phyloP scores from a whole-genome alignment of 2,113 vertebrate species.

The Lutjanus erythropterus region DNA sequence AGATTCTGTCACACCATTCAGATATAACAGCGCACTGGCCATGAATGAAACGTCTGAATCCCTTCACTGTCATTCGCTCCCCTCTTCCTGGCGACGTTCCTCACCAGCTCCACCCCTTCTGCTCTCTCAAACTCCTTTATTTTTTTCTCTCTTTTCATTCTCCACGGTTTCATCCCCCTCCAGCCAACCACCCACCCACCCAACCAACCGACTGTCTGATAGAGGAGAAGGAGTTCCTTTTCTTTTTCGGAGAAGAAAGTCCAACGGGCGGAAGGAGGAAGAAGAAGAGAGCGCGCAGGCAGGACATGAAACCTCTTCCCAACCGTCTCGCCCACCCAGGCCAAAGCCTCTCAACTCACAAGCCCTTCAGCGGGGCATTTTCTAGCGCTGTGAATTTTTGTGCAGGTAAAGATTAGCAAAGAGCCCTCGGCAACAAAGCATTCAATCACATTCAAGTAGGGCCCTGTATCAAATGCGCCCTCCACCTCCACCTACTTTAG shows the following conservation, averaged over 20 bases:
- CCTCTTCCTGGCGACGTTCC: conserved; percentile 67
- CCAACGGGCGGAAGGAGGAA: conserved; percentile 60
- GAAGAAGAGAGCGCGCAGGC: conserved; percentile 9
- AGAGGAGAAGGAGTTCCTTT: conserved; percentile 79
- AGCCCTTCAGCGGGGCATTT: conserved; percentile 78
- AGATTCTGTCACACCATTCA: conserved; percentile 61
- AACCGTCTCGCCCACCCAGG: conserved; percentile 76
- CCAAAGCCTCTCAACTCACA: conserved; percentile 80
- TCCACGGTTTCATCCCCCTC: conserved; percentile 49
- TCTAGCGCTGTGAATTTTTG: conserved; percentile 84
- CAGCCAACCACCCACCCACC: conserved; percentile 23
- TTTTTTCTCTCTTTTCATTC: conserved; percentile 77
- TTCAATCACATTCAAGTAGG: conserved; percentile 92
- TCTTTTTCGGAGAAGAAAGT: conserved; percentile 79
- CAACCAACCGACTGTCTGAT: conserved; percentile 74
- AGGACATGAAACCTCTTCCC: conserved; percentile 62
- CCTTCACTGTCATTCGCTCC: conserved; percentile 86
- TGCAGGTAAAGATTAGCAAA: conserved; percentile 94
- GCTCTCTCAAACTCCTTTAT: conserved; percentile 58
- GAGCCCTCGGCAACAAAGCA: conserved; percentile 90
- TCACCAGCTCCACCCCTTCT: conserved; percentile 49
- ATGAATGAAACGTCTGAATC: conserved; percentile 93
- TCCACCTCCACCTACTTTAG: conserved; percentile 88
- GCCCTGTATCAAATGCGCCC: conserved; percentile 93
- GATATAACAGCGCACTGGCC: conserved; percentile 41